Percentiles rank a stretch among this genome's conserved stretches.
phyloP scores from a whole-genome alignment of 2,113 vertebrate genomes.

The Hippoglossus stenolepis region DNA sequence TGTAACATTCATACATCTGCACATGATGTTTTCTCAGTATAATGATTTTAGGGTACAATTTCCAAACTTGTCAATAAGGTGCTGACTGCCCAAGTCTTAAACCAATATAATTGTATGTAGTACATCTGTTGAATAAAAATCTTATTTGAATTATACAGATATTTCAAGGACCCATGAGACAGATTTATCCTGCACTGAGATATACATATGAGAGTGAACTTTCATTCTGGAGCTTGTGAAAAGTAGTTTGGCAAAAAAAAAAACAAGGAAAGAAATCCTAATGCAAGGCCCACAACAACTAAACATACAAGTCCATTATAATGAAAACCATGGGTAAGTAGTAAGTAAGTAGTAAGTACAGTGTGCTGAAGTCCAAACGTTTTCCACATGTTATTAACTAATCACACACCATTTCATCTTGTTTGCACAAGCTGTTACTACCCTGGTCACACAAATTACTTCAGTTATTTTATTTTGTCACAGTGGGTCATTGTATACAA shows the following conservation, averaged over 20 bases:
- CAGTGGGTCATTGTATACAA: too few species aligned
- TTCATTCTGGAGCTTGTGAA: neutral
- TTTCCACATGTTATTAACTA: too few species aligned
- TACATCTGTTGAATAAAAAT: slow-evolving; percentile 23
- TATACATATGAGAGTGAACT: neutral
- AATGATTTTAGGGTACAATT: neutral
- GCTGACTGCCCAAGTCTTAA: neutral
- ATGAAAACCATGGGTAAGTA: neutral
- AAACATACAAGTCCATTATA: too few species aligned
- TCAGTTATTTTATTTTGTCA: too few species aligned
- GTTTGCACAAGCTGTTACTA: too few species aligned
- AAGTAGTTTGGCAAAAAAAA: neutral
- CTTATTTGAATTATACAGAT: slow-evolving; percentile 1
- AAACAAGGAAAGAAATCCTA: neutral
- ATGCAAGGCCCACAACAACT: neutral
- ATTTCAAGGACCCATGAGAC: neutral
- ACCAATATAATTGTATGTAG: neutral
- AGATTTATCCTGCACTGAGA: neutral
- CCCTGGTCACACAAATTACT: too few species aligned
- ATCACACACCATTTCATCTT: too few species aligned
- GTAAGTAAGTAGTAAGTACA: too few species aligned
- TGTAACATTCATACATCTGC: neutral
- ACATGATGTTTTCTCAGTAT: neutral
- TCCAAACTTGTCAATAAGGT: slow-evolving; percentile 1
- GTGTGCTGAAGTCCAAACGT: too few species aligned